phyloP scores from a whole-genome alignment of 1,140 invertebrate genomes.

The Zaprionus davidi region DNA sequence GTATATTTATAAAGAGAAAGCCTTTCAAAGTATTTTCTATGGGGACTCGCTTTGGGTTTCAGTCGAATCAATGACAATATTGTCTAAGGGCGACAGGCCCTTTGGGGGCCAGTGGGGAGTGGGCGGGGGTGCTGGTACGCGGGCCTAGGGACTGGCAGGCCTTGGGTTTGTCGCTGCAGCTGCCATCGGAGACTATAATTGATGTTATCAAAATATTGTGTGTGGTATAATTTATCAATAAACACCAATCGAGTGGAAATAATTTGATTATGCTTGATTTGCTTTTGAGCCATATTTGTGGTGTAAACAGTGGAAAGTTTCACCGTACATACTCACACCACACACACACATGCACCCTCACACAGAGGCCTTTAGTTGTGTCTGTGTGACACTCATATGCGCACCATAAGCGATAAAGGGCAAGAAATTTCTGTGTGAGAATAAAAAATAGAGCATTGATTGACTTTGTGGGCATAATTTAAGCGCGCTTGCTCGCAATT shows the following conservation, averaged over 20 bases:
- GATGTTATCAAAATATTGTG: slow-evolving; percentile 84
- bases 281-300: slow-evolving; percentile 82
- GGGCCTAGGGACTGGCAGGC: slow-evolving; percentile 8
- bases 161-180: slow-evolving; percentile 39
- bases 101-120: neutral
- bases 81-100: slow-evolving; percentile 34
- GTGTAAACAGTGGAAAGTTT: slow-evolving; percentile 66
- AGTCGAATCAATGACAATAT: slow-evolving; percentile 52
- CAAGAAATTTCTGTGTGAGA: slow-evolving; percentile 19
- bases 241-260: slow-evolving; percentile 83
- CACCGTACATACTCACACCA: slow-evolving; percentile 13
- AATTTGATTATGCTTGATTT: slow-evolving; percentile 84
- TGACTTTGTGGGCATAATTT: slow-evolving; percentile 62
- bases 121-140: neutral
- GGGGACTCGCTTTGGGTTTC: slow-evolving; percentile 35
- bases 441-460: slow-evolving; percentile 29
- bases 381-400: slow-evolving; percentile 34
- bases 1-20: slow-evolving; percentile 12
- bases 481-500: slow-evolving; percentile 55
- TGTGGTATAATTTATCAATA: slow-evolving; percentile 84
- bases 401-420: slow-evolving; percentile 27
- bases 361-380: neutral
- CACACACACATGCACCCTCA: neutral
- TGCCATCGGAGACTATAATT: slow-evolving; percentile 80
- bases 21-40: slow-evolving; percentile 28